These are phyloP conservation scores for Hippopotamus amphibius DNA, from an alignment of 2,113 vertebrate genomes.

Conservation along the genomic window DNA sequence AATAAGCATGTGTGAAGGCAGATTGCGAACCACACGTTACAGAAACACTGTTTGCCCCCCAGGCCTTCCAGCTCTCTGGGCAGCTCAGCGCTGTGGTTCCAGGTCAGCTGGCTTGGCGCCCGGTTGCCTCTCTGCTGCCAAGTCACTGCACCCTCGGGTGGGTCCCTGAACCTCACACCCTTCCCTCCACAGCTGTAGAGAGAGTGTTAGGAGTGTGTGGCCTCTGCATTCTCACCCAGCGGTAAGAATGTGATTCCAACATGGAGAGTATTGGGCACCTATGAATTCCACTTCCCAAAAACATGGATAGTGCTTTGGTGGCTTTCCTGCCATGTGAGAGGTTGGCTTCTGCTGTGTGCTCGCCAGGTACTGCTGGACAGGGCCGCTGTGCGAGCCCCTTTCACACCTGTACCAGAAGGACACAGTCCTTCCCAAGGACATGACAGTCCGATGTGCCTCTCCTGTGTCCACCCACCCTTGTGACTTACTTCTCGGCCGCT, in stretches of 20 bases:
- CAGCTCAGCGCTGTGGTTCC: neutral
- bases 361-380: rapidly evolving
- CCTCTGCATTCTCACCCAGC: neutral
- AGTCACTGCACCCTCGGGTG: rapidly evolving
- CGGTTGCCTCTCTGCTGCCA: neutral
- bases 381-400: neutral
- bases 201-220: neutral
- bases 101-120: neutral
- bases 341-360: neutral
- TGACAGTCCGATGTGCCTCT: neutral
- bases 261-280: neutral
- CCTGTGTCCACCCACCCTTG: neutral
- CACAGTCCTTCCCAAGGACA: neutral
- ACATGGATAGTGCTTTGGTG: too few species aligned
- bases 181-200: neutral
- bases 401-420: neutral
- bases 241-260: neutral
- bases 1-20: neutral
- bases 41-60: neutral
- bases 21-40: neutral
- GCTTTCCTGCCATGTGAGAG: rapidly evolving
- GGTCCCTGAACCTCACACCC: neutral
- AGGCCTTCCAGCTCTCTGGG: neutral
- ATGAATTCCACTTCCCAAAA: neutral
- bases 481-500: neutral